A percentile compares a stretch with the other conserved stretches of the same genome.
Evolutionary conservation across 2,797 vertebrate species (phyloP).

Genomic region (Neosilurus mollespiculum): DNA sequence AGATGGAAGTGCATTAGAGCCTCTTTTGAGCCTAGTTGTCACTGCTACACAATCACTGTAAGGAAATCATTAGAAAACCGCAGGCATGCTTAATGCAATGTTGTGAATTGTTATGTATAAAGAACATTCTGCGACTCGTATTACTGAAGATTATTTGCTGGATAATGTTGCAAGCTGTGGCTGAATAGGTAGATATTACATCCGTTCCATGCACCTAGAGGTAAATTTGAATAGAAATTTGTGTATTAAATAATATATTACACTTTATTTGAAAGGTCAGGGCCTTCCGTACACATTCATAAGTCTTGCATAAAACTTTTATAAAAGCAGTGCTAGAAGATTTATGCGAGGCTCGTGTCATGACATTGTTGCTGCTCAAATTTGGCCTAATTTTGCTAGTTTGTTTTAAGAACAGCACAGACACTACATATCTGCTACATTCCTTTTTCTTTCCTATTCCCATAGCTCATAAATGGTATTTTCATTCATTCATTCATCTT

Average conservation of each 20-base stretch:
- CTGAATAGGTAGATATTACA: background rate
- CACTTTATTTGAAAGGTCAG: background rate
- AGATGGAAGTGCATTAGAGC: constrained; percentile 36
- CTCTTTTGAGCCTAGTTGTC: constrained; percentile 29
- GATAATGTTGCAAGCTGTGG: constrained; percentile 11
- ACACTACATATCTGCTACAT: background rate
- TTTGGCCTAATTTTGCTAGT: background rate
- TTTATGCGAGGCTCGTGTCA: background rate
- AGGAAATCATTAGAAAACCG: constrained; percentile 13
- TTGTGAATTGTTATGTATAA: constrained; percentile 28
- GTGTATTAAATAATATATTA: constrained; percentile 5
- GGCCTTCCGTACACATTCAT: constrained; percentile 7
- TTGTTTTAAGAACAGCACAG: background rate
- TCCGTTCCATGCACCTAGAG: background rate
- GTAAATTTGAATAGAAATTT: too few species aligned
- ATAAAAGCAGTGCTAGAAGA: background rate
- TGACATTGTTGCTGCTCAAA: background rate
- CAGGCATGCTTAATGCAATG: constrained; percentile 18
- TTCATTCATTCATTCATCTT: too few species aligned
- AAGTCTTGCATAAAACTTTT: background rate
- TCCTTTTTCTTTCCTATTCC: background rate
- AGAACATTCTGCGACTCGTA: constrained; percentile 14
- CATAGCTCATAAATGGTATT: background rate
- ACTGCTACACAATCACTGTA: constrained; percentile 26
- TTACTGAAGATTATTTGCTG: constrained; percentile 22